These are phyloP conservation scores for Zosterops lateralis DNA, from an alignment of 2,113 vertebrate species.

Conservation along the genomic window DNA sequence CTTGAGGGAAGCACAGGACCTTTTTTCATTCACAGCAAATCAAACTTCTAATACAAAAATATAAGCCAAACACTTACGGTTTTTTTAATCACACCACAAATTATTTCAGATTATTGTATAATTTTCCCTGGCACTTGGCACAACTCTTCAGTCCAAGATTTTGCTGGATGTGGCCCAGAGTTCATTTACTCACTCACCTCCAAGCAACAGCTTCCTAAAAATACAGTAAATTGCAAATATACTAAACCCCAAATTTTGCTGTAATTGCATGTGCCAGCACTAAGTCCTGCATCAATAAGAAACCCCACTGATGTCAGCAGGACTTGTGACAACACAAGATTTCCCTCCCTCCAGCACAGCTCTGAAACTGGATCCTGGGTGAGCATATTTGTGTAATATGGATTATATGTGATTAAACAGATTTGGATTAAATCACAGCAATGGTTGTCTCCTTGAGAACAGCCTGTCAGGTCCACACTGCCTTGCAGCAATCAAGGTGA, in stretches of 20 bases:
- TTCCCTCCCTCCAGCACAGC: background rate
- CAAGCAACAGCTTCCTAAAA: background rate
- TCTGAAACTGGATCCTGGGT: background rate
- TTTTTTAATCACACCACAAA: background rate
- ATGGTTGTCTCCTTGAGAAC: background rate
- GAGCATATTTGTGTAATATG: slow-evolving; percentile 23
- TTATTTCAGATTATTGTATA: background rate
- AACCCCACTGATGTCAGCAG: slow-evolving; percentile 55
- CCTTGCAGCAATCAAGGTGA: slow-evolving; percentile 6
- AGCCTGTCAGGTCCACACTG: background rate
- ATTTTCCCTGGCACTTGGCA: background rate
- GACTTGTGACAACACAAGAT: slow-evolving; percentile 46
- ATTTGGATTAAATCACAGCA: slow-evolving; percentile 45
- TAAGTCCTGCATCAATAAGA: slow-evolving; percentile 42
- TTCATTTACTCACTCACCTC: background rate
- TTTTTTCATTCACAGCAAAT: background rate
- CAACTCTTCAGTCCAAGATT: background rate
- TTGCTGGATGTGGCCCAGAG: background rate
- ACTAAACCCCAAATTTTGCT: slow-evolving; percentile 39
- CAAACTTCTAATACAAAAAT: background rate
- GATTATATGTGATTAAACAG: slow-evolving; percentile 41
- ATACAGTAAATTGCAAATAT: background rate
- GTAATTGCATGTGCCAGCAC: background rate
- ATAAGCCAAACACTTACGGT: background rate
- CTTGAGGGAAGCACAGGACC: background rate